Conservation (phyloP, 1,140 invertebrate genomes). For the Drosophila repleta region DNA sequence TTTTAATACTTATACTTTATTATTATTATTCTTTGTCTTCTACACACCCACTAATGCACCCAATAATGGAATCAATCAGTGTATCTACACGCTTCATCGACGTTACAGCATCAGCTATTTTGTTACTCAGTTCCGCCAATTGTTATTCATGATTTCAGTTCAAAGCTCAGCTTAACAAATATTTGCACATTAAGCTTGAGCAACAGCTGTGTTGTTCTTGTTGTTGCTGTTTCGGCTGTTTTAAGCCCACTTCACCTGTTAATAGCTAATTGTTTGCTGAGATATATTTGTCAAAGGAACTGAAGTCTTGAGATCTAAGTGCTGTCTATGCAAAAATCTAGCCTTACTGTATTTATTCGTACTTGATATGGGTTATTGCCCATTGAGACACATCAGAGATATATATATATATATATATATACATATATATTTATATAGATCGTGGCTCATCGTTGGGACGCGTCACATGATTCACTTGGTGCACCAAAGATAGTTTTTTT, state of each 20-base stretch:
- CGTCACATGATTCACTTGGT: too few species aligned
- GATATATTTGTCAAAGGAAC: slow-evolving; percentile 51
- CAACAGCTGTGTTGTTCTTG: slow-evolving; percentile 50
- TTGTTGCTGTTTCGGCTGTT: slow-evolving; percentile 28
- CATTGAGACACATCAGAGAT: slow-evolving; percentile 22
- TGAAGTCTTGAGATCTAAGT: slow-evolving; percentile 41
- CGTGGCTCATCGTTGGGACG: too few species aligned
- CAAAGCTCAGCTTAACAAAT: slow-evolving; percentile 47
- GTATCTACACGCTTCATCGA: neutral
- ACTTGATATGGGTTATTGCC: slow-evolving; percentile 74
- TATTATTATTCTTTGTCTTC: too few species aligned
- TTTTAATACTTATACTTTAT: too few species aligned
- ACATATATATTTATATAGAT: neutral
- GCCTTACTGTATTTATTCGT: slow-evolving; percentile 49
- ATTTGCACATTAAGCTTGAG: slow-evolving; percentile 65
- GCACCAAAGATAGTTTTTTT: too few species aligned
- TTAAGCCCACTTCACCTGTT: slow-evolving; percentile 56
- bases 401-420: slow-evolving; percentile 15
- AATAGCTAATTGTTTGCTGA: slow-evolving; percentile 76
- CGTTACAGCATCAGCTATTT: slow-evolving; percentile 18
- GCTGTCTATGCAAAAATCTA: slow-evolving; percentile 37
- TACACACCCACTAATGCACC: too few species aligned
- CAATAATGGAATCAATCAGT: neutral
- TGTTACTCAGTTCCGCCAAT: slow-evolving; percentile 37
- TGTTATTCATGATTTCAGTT: slow-evolving; percentile 44